A percentile compares a stretch with the other conserved stretches of the same genome.
Evolutionary conservation across 1,140 invertebrate genomes (phyloP).

Genomic region (Drosophila pectinifera): DNA sequence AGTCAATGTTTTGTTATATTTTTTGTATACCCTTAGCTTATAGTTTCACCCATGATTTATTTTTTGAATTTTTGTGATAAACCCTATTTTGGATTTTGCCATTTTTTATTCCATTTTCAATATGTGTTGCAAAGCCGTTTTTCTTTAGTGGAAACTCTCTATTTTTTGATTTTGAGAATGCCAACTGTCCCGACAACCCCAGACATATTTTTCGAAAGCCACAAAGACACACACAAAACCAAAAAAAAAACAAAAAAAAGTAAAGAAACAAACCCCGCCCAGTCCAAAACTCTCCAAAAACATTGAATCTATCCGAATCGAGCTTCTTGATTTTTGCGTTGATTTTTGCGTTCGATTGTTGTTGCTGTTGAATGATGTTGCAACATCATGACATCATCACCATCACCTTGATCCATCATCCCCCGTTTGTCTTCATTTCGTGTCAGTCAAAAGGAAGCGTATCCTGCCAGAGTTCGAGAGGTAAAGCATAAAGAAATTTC

Average conservation of each 20-base stretch:
- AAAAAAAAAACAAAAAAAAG: constrained; percentile 2
- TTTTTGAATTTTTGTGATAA: constrained; percentile 61
- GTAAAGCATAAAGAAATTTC: constrained; percentile 69
- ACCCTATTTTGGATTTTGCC: constrained; percentile 53
- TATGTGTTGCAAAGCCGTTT: constrained; percentile 64
- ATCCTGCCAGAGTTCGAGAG: constrained; percentile 63
- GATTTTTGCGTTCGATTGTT: constrained; percentile 58
- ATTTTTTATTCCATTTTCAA: constrained; percentile 39
- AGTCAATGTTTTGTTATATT: constrained; percentile 73
- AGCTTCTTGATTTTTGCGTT: constrained; percentile 75
- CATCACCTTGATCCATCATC: constrained; percentile 61
- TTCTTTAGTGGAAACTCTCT: constrained; percentile 38
- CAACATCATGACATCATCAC: constrained; percentile 57
- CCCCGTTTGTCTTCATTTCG: constrained; percentile 71
- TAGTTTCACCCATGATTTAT: constrained; percentile 66
- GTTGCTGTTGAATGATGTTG: constrained; percentile 62
- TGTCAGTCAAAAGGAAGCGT: constrained; percentile 77
- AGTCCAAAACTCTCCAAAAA: constrained; percentile 29
- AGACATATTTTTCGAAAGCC: constrained; percentile 33
- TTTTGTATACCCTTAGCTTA: constrained; percentile 70
- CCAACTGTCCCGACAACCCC: constrained; percentile 31
- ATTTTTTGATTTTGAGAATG: constrained; percentile 56
- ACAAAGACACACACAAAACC: constrained; percentile 33
- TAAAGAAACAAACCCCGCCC: constrained; percentile 19
- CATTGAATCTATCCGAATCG: constrained; percentile 42